Evolutionary conservation across 2,113 vertebrate genomes (phyloP), one percentile per base, ranked within the genome.

Genomic region (Delphinus delphis): DNA sequence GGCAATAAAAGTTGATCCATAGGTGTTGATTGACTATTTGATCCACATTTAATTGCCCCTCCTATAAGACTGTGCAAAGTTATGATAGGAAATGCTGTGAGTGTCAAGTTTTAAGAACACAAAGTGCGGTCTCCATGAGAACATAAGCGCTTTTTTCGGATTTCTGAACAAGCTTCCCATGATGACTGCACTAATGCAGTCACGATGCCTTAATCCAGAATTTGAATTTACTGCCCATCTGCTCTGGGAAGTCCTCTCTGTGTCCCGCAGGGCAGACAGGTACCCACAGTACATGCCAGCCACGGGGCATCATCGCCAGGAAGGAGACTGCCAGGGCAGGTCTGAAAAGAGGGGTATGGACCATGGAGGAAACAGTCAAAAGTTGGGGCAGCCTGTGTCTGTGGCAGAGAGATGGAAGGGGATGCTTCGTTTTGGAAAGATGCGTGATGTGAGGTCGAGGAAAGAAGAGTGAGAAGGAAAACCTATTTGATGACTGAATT

Each of bases 241-340:
- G 33, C 38, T 80, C 18, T 9, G 14, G 21, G n/a, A 90, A 55
- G 88, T 25, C 4, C 11, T 28, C 31, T 65, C 6, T 80, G 60
- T 17, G 47, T 23, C 62, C 14, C 0, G 0, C 8, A 36, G 36
- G 8, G n/a, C 15, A 21, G 26, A 55, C 31, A 0, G 3, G 10
- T 3, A 10, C 10, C 26, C n/a, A 2, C 3, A 17, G 77, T 8
- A 25, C 41, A 90, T 13, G 36, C 25, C 31, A 17, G 26, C 74
- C 6, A 1, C 13, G 21, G 12, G n/a, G 12, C 17, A 4, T 23
- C 2, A 0, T 77, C 11, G 33, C 12, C 1, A 18, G 80, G 73
- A 55, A 25, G n/a, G 36, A 82, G 36, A 17, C n/a, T 31, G 11
- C 18, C 25, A 53, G 8, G 44, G 65, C 53, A 47, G 23, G 26